These are phyloP conservation scores for Drosophila monieri DNA, from an alignment of 2,888 invertebrate species.

Conservation along the genomic window DNA sequence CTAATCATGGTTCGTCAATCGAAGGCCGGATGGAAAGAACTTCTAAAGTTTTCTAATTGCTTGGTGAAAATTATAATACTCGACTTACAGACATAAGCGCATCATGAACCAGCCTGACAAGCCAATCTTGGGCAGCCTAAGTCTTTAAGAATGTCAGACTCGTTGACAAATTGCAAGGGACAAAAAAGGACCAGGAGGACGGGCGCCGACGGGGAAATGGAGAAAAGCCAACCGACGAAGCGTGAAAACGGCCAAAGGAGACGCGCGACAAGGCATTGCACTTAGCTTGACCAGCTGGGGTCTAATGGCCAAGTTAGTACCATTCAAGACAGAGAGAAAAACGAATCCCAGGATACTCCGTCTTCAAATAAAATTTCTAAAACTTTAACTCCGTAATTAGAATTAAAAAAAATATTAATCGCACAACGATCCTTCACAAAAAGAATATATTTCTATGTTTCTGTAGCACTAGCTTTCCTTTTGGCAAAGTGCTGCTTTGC, in stretches of 20 bases:
- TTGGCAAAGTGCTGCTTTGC: constrained; percentile 49
- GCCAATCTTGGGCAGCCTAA: constrained; percentile 57
- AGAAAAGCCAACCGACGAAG: constrained; percentile 44
- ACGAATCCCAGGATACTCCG: background rate
- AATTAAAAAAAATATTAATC: background rate
- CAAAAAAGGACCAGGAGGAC: background rate
- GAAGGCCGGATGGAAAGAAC: background rate
- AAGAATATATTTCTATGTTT: background rate
- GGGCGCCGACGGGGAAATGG: background rate
- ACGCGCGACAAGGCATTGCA: constrained; percentile 70
- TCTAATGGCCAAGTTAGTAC: constrained; percentile 4
- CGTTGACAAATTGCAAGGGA: constrained; percentile 57
- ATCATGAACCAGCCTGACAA: constrained; percentile 25
- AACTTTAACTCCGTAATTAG: background rate
- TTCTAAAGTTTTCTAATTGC: constrained; percentile 47
- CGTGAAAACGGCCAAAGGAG: constrained; percentile 60
- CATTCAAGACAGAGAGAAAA: background rate
- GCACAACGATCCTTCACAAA: background rate
- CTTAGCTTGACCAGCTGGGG: constrained; percentile 67
- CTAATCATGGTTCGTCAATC: constrained; percentile 42
- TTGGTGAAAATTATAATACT: constrained; percentile 42
- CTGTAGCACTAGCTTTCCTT: background rate
- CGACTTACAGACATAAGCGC: constrained; percentile 42
- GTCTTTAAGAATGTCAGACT: constrained; percentile 62
- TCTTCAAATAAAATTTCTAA: background rate